Evolutionary conservation across 2,113 vertebrate species (phyloP), one percentile per base, ranked within the genome.

Genomic region (Menura novaehollandiae): DNA sequence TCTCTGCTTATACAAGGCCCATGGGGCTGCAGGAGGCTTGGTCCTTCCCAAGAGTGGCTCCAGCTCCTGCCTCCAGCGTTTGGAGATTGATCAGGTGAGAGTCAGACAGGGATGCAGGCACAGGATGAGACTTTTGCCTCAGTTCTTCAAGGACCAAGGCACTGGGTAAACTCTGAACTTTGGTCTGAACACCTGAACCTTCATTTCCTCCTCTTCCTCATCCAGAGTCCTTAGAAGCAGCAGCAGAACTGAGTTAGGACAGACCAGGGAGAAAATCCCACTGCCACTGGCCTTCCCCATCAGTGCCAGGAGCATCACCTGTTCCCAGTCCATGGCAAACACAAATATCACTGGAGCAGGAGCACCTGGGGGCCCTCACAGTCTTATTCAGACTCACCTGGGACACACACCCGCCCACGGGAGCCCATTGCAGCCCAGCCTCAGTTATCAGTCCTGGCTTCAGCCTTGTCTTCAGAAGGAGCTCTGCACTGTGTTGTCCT

Each of bases 401-500:
- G 41, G 23, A 13, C 51, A 17, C 41, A 11, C 18, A 47, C 10
- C 10, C 8, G 1, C 46, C 41, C 17, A 9, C 0, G 1, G 58
- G 33, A 63, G 19, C 7, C 15, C 13, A 22, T 18, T 47, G 26
- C 10, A 85, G 37, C 18, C 49, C 41, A 39, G 37, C 15, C 20
- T 3, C 26, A 1, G 28, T 5, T 2, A 27, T 7, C 4, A 44
- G 15, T 1, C 4, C 22, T 49, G 20, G 2, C 5, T 46, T 9
- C 18, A 72, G 69, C 13, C 1, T 23, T 59, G 52, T 19, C 4
- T 51, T 43, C 10, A 7, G 13, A 23, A 59, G 13, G 41, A 7
- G 1, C 1, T 24, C 49, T 27, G 10, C 10, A 7, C 1, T 1
- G 0, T 1, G 4, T 5, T 35, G 5, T 35, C 2, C 1, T 0